Base-by-base conservation (phyloP, 2,797 vertebrate species). In the Esox masquinongy region DNA sequence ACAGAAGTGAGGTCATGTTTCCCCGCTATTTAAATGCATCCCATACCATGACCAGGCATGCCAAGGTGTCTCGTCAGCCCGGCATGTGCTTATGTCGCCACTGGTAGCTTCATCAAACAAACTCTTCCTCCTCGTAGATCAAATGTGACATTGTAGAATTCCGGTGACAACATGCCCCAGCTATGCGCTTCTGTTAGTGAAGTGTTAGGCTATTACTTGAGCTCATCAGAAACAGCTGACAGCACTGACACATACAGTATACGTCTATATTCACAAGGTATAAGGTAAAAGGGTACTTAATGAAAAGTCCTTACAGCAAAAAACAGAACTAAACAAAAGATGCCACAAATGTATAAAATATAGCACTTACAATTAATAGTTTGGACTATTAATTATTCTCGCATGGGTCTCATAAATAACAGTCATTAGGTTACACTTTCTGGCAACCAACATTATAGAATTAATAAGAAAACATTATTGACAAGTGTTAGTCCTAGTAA, bases 21-120 rank as follows among this genome's bases (percentile, higher is more conserved):
- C 67, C 67, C 36, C 31, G 67, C 31, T 68, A 68, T 68, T 43
- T 14, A 26, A 64, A 31, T 31, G 61, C 2, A 9, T 0, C 67
- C 67, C 8, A 19, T 68, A 34, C 66, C 66, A 39, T 31, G 34
- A 6, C 70, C 50, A 26, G 14, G 15, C 69, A 31, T 22, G 22
- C 19, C 47, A 29, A 36, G 16, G 51, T 59, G 70, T 72, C 70
- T 59, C 51, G n/a, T 56, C 53, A 56, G 9, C 31, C 34, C 59
- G 70, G 70, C 70, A 72, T 43, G 71, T 53, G 36, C n/a, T 73
- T 34, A 63, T 73, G 71, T 73, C 34, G 24, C 53, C 53, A 56
- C 14, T 43, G 71, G 14, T 34, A 17, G 31, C 71, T 31, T n/a
- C 50, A 51, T 49, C 69, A 34, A 53, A 53, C 70, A 53, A 31